Evolutionary conservation across 1,140 invertebrate genomes (phyloP).

Genomic region (Thrips palmi): DNA sequence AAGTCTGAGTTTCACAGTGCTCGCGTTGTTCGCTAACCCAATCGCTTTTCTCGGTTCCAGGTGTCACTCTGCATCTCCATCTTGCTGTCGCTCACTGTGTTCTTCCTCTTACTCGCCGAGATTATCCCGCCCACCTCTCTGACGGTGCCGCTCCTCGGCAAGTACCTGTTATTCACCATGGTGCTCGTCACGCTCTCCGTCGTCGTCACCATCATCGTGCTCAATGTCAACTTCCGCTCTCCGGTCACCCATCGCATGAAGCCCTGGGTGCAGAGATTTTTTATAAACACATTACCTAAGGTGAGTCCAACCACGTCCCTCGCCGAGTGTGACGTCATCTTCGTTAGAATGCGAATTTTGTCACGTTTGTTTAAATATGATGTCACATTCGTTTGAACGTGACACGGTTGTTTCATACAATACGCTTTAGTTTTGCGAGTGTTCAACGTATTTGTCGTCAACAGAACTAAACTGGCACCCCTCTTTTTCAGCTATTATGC

Average conservation of each 20-base stretch:
- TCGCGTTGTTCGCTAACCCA: too few relatives aligned
- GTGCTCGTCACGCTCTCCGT: conserved; percentile 95
- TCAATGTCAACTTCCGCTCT: conserved; percentile 97
- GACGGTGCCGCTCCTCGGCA: conserved; percentile 91
- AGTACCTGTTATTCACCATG: conserved; percentile 99
- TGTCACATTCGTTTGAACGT: too few relatives aligned
- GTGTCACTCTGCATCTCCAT: conserved; percentile 97
- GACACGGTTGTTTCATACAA: conserved; percentile 23
- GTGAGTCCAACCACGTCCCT: conserved; percentile 22
- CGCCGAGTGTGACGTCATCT: conserved; percentile 12
- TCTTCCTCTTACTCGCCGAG: conserved; percentile 92
- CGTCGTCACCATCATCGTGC: conserved; percentile 91
- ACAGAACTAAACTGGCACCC: too few relatives aligned
- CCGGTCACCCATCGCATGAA: conserved; percentile 92
- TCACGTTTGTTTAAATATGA: too few relatives aligned
- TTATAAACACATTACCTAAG: conserved; percentile 76
- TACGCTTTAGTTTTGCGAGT: too few relatives aligned
- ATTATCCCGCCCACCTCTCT: conserved; percentile 99
- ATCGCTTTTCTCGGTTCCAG: too few relatives aligned
- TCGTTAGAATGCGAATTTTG: too few relatives aligned
- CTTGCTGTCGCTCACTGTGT: conserved; percentile 93
- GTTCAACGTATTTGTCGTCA: too few relatives aligned
- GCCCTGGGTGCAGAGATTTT: conserved; percentile 73
- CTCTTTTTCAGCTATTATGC: too few relatives aligned
- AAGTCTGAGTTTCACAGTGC: too few relatives aligned